Evolutionary conservation across 2,888 invertebrate species (phyloP).

Genomic region (Beris chalybata): DNA sequence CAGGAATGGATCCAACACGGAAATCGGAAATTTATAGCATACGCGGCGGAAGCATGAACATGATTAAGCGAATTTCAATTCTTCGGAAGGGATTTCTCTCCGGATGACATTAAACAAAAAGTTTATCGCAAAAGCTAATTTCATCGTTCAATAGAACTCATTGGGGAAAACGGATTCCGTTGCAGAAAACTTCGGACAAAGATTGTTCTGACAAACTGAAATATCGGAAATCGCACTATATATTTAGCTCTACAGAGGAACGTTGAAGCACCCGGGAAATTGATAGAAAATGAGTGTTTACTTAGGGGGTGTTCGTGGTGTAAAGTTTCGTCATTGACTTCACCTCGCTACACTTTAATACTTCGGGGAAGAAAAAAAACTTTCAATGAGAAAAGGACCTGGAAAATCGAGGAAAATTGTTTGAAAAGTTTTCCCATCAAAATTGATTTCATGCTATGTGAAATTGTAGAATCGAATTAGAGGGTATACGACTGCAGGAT

Average conservation of each 20-base stretch:
- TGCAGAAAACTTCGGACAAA: too few relatives aligned
- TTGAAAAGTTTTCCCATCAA: slow-evolving; percentile 25
- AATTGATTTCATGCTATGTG: slow-evolving; percentile 27
- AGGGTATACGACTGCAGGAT: too few relatives aligned
- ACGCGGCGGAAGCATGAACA: too few relatives aligned
- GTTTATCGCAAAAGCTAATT: too few relatives aligned
- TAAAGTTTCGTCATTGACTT: neutral
- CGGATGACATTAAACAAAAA: too few relatives aligned
- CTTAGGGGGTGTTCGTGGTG: neutral
- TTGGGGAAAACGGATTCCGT: too few relatives aligned
- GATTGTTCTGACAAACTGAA: too few relatives aligned
- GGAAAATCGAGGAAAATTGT: slow-evolving; percentile 25
- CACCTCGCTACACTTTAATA: neutral
- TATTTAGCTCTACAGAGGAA: neutral
- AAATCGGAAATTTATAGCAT: too few relatives aligned
- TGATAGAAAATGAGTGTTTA: neutral
- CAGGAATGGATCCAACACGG: too few relatives aligned
- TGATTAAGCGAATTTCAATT: too few relatives aligned
- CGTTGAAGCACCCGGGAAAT: neutral
- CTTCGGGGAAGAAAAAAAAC: slow-evolving; percentile 3
- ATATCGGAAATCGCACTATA: neutral
- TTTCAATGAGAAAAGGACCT: slow-evolving; percentile 22
- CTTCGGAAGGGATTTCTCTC: too few relatives aligned
- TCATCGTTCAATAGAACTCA: too few relatives aligned
- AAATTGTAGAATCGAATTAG: slow-evolving; percentile 26